A percentile compares a stretch with the other conserved stretches of the same genome.
These are phyloP conservation scores for Drosophila multiciliata DNA, from an alignment of 2,888 invertebrate species.

Conservation along the genomic window DNA sequence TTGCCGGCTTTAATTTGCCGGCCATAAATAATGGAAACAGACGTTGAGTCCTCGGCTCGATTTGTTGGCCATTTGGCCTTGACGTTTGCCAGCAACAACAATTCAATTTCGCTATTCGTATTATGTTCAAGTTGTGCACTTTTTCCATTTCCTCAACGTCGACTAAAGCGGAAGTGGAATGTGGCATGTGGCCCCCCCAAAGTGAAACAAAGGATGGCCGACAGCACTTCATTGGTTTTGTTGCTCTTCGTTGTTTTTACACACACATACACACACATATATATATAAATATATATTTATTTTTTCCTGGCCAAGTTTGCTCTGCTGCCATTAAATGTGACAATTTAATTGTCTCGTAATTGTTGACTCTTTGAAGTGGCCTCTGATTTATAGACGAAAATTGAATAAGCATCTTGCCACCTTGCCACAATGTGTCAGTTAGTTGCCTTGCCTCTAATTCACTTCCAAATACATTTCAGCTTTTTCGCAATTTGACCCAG, in stretches of 20 bases:
- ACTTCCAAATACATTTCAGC: slow-evolving; percentile 9
- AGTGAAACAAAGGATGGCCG: slow-evolving; percentile 39
- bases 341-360: slow-evolving; percentile 80
- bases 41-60: slow-evolving; percentile 56
- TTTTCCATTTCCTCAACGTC: slow-evolving; percentile 64
- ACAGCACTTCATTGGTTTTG: slow-evolving; percentile 50
- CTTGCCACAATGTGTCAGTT: background rate
- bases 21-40: slow-evolving; percentile 77
- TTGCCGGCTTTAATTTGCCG: slow-evolving; percentile 70
- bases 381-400: slow-evolving; percentile 62
- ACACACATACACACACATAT: background rate
- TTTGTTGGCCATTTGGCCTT: slow-evolving; percentile 72
- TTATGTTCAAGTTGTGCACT: slow-evolving; percentile 69
- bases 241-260: slow-evolving; percentile 26
- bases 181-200: slow-evolving; percentile 1
- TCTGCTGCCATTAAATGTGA: slow-evolving; percentile 58
- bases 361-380: slow-evolving; percentile 56
- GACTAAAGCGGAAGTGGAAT: slow-evolving; percentile 39
- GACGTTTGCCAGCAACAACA: slow-evolving; percentile 27
- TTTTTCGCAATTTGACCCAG: slow-evolving; percentile 30
- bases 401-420: slow-evolving; percentile 47
- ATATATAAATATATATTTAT: background rate
- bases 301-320: slow-evolving; percentile 34
- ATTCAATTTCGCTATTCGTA: slow-evolving; percentile 55
- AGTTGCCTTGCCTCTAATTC: slow-evolving; percentile 4